phyloP scores from a whole-genome alignment of 2,797 vertebrate genomes.

The Hyperoplus immaculatus region DNA sequence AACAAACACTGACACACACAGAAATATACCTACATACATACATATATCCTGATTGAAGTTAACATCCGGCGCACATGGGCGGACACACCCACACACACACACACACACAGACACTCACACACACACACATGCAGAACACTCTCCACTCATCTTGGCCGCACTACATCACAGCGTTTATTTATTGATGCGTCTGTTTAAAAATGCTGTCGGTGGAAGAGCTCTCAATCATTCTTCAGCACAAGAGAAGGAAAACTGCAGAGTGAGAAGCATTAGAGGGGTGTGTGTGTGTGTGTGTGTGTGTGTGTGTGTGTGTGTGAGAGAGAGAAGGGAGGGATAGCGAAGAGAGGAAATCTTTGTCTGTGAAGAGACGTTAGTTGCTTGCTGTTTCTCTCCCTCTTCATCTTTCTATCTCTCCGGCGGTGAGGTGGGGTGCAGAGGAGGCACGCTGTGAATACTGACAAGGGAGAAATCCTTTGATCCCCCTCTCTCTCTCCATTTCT shows the following conservation, averaged over 20 bases:
- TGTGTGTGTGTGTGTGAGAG: not conserved
- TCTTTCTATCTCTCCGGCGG: slow-evolving; percentile 56
- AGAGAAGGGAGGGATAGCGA: not conserved
- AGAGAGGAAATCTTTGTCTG: slow-evolving; percentile 44
- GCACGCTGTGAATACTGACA: slow-evolving; percentile 71
- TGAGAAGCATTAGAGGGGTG: not conserved
- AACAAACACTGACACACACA: not conserved
- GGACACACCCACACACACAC: slow-evolving; percentile 5
- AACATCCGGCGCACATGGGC: not conserved
- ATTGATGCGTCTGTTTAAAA: slow-evolving; percentile 72
- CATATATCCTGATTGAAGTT: not conserved
- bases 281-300: too few species aligned
- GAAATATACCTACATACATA: not conserved
- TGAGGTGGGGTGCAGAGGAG: slow-evolving; percentile 51
- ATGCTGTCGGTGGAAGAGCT: slow-evolving; percentile 58
- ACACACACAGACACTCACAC: not conserved
- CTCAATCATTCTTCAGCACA: slow-evolving; percentile 70
- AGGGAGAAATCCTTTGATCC: slow-evolving; percentile 65
- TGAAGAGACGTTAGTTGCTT: slow-evolving; percentile 50
- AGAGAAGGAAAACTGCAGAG: slow-evolving; percentile 52
- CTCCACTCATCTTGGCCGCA: not conserved
- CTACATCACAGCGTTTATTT: slow-evolving; percentile 67
- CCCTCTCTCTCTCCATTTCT: slow-evolving; percentile 1
- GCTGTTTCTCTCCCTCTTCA: slow-evolving; percentile 51
- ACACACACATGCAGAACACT: slow-evolving; percentile 1